Percentiles rank a stretch among this genome's conserved stretches.
phyloP scores from a whole-genome alignment of 1,140 invertebrate species.

The Penaeus japonicus region DNA sequence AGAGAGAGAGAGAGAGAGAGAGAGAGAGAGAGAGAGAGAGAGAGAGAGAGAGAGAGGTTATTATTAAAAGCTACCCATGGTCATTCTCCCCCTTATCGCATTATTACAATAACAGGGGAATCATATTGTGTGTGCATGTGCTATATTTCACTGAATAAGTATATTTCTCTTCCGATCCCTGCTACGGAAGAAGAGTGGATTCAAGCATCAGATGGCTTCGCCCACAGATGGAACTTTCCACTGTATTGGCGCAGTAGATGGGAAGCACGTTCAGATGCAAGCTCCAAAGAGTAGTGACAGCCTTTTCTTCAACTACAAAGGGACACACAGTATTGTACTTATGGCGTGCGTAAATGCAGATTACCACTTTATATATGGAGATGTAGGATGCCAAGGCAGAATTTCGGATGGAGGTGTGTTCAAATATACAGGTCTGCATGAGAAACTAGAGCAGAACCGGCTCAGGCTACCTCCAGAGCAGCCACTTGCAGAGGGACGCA shows the following conservation, averaged over 20 bases:
- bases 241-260: slow-evolving; percentile 2
- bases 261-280: slow-evolving; percentile 28
- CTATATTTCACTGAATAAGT: not conserved
- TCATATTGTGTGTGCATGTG: not conserved
- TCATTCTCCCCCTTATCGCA: too few relatives aligned
- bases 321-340: slow-evolving; percentile 17
- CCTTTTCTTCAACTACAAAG: slow-evolving; percentile 18
- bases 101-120: too few relatives aligned
- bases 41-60: too few relatives aligned
- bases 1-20: too few relatives aligned
- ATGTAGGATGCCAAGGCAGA: slow-evolving; percentile 22
- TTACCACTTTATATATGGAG: slow-evolving; percentile 23
- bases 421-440: not conserved
- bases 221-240: slow-evolving; percentile 24
- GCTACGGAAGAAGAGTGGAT: not conserved
- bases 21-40: too few relatives aligned
- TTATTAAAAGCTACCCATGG: too few relatives aligned
- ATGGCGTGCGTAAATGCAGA: slow-evolving; percentile 8
- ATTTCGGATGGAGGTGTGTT: slow-evolving; percentile 33
- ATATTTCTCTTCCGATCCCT: not conserved
- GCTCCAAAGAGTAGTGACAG: not conserved
- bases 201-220: slow-evolving; percentile 10
- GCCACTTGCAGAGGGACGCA: not conserved
- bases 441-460: slow-evolving; percentile 16
- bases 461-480: not conserved